Evolutionary conservation across 1,140 invertebrate genomes (phyloP).

Genomic region (Polyergus mexicanus): DNA sequence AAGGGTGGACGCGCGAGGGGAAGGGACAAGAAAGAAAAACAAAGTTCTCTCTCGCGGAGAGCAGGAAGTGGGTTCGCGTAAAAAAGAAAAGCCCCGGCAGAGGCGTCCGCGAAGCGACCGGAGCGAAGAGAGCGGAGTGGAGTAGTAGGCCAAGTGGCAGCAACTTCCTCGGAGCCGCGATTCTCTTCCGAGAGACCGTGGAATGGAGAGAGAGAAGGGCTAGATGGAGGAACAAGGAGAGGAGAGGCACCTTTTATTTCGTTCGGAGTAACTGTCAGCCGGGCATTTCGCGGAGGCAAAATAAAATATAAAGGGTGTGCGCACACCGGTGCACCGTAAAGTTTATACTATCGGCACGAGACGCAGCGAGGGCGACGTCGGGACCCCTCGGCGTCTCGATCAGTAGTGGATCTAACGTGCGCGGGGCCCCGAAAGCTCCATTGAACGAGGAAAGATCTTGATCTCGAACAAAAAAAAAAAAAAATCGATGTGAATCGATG

Average conservation of each 20-base stretch:
- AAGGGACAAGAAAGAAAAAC: constrained; percentile 79
- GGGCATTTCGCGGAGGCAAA: constrained; percentile 76
- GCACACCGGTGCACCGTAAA: constrained; percentile 70
- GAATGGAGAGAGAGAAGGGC: constrained; percentile 16
- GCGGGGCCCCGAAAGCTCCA: background rate
- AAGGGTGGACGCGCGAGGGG: constrained; percentile 45
- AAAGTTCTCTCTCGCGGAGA: constrained; percentile 77
- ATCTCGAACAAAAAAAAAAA: background rate
- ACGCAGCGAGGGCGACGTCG: constrained; percentile 18
- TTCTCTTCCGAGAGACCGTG: constrained; percentile 59
- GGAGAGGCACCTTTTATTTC: constrained; percentile 78
- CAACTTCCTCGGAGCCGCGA: constrained; percentile 73
- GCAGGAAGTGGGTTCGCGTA: constrained; percentile 80
- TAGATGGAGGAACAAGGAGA: constrained; percentile 30
- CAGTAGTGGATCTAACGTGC: constrained; percentile 32
- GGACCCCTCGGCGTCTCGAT: constrained; percentile 26
- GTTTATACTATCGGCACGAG: constrained; percentile 65
- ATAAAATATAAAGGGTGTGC: constrained; percentile 78
- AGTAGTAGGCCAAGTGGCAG: constrained; percentile 85
- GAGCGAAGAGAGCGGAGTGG: constrained; percentile 80
- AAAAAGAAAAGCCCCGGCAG: constrained; percentile 81
- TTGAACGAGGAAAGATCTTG: background rate
- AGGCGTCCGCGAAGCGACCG: constrained; percentile 71
- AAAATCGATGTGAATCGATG: too few species aligned
- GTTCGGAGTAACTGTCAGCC: constrained; percentile 78